Evolutionary conservation across 2,888 invertebrate genomes (phyloP), one percentile per base, ranked within the genome.

Genomic region (Drosophila stalkeri): DNA sequence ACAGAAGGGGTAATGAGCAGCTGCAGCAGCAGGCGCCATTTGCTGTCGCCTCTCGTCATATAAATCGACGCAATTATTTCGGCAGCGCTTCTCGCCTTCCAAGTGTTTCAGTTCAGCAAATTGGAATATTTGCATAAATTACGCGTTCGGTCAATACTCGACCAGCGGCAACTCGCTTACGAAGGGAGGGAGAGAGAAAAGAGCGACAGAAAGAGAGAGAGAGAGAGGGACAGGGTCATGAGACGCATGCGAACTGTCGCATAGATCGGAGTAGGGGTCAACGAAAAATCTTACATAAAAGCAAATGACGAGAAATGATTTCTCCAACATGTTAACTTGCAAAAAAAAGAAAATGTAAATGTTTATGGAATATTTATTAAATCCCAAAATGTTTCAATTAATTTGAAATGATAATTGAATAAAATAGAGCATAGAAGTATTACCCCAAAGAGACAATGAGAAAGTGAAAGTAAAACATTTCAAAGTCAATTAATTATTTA

Each of bases 31-130:
- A 65, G 61, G 43, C 60, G 71, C 37, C 46, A 33, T 31, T 55
- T 46, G n/a, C 47, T 43, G 35, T 61, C 60, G 52, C 49, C 72
- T 73, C 69, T 64, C 66, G 68, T 69, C 84, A 81, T 79, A 72
- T 65, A 87, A 89, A 84, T 84, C 86, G 88, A 81, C 90, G 69
- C 80, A 89, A 89, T 84, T 87, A 84, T 87, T 89, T 87, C 52
- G 73, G 65, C 64, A 75, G 75, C 62, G 64, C 64, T 67, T 67
- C 64, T 80, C 65, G 47, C 62, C 67, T 67, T 37, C 39, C 31
- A 39, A 64, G 67, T 76, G 77, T 69, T 78, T 81, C 72, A 77
- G 78, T 44, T 77, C 73, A 77, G 68, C 72, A 78, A 78, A 78
- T 78, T 78, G 78, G 72, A 81, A 81, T 78, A 78, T 78, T 78